Base-by-base conservation (phyloP, 1,140 invertebrate genomes). In the Apis laboriosa region DNA sequence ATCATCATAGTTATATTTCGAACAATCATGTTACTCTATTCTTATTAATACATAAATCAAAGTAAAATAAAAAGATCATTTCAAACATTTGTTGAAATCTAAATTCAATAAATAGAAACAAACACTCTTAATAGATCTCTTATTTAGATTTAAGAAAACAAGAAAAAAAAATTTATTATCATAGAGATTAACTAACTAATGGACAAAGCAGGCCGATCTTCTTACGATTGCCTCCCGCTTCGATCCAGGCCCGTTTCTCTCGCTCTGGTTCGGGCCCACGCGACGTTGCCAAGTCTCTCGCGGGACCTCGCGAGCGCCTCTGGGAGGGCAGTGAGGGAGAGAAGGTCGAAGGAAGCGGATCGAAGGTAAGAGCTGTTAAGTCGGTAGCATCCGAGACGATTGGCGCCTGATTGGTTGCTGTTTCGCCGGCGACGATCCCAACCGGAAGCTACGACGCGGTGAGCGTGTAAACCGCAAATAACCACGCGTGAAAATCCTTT, bases 371-470 rank as follows among this genome's bases (percentile, higher is more conserved):
- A 79, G 77, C 86, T 82, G 89, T 89, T 89, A 89, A 90, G 86
- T 86, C 88, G 85, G 89, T 88, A 90, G 89, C 89, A 87, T 90
- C 83, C 85, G 82, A 89, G 85, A 88, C 87, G 86, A 90, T 90
- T 84, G 83, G 84, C 83, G 84, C 84, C 83, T 80, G 88, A 90
- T 90, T 85, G 84, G 77, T 86, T 83, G 82, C 77, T 71, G 80
- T 84, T 87, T 61, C 80, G 34, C 76, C n/a, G 76, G 51, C 63
- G 34, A n/a, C 34, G 71, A 73, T 34, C 72, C 72, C 9, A 28
- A 76, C 80, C 74, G 80, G 75, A 83, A 83, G 74, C 55, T 21
- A 74, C 61, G 71, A 34, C 64, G 43, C 21, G 43, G 77, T 58
- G 71, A 63, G 43, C 56, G 75, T 51, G 80, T 19, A 70, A 83